Conservation (phyloP, 2,113 vertebrate genomes). For the Corythaeola cristata region DNA sequence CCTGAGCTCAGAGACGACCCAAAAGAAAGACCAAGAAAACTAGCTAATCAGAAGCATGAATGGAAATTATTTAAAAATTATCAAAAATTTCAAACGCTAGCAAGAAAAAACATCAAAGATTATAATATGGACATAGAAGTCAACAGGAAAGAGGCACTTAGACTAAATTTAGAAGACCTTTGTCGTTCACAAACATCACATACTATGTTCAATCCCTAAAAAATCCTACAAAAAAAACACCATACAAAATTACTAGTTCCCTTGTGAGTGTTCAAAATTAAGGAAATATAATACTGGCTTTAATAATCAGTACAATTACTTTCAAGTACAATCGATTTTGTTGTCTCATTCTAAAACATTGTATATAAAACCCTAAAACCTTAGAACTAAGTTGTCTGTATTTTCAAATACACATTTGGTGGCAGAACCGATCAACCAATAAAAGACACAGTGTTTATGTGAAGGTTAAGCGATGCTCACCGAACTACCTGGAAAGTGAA, state of each 20-base stretch:
- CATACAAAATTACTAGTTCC: not conserved
- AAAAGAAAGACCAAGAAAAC: not conserved
- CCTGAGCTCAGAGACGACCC: not conserved
- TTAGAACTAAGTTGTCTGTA: not conserved
- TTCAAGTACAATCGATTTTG: not conserved
- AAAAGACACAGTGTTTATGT: not conserved
- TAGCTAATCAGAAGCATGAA: not conserved
- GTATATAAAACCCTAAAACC: not conserved
- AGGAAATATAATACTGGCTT: not conserved
- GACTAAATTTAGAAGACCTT: not conserved
- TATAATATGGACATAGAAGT: not conserved
- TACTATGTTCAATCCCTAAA: not conserved
- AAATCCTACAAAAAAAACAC: too few relatives aligned
- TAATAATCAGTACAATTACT: not conserved
- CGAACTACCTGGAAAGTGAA: not conserved
- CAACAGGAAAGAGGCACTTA: not conserved
- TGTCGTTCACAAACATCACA: not conserved
- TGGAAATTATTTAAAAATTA: not conserved
- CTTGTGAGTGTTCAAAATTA: not conserved
- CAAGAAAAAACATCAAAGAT: not conserved
- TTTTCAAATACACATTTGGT: not conserved
- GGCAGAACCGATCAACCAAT: not conserved
- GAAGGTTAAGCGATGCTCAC: not conserved
- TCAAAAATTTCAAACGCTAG: not conserved
- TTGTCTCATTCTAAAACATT: not conserved